Evolutionary conservation across 2,888 invertebrate species (phyloP), one percentile per base, ranked within the genome.

Genomic region (Physocephala rufipes): DNA sequence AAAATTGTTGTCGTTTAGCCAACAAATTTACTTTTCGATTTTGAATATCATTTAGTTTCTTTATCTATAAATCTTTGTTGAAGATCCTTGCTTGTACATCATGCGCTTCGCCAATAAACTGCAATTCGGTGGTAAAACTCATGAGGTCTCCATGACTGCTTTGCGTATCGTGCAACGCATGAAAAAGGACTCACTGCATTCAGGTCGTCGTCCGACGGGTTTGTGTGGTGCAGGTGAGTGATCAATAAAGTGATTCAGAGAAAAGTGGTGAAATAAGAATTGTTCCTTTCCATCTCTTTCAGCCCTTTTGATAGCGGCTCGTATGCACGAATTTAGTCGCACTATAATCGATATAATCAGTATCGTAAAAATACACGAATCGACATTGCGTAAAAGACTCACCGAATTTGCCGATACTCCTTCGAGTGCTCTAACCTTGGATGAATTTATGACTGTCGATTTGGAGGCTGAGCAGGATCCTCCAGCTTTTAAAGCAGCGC

Each of bases 181-280:
- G 99, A 99, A 98, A 86, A 90, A 95, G 80, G 99, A 99, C 86
- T 98, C 96, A 85, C 94, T 99, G 85, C 96, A 97, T 84, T 95
- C 95, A 0, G 99, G 99, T 9, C 89, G 99, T 72, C 88, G 98
- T 77, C 99, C 99, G 1, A 97, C 98, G 0, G 99, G 99, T 15
- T 90, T 99, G 24, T 99, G 99, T 87, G 99, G 99, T 28, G 99
- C 99, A 83, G 96, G 96, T 95, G 85, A 85, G 79, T 74, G 59
- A n/a, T n/a, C 3, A 30, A 2, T 30, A 9, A n/a, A n/a, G 13
- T 61, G 2, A 45, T 47, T 9, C 36, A 36, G 19, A 43, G 21
- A 62, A 36, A 2, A n/a, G n/a, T n/a, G 12, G 16, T n/a, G n/a
- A 16, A 62, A 19, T 43, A 26, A 5, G 49, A 16, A 24, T 3